Evolutionary conservation across 2,113 vertebrate genomes (phyloP).

Genomic region (Campylomormyrus numenius): DNA sequence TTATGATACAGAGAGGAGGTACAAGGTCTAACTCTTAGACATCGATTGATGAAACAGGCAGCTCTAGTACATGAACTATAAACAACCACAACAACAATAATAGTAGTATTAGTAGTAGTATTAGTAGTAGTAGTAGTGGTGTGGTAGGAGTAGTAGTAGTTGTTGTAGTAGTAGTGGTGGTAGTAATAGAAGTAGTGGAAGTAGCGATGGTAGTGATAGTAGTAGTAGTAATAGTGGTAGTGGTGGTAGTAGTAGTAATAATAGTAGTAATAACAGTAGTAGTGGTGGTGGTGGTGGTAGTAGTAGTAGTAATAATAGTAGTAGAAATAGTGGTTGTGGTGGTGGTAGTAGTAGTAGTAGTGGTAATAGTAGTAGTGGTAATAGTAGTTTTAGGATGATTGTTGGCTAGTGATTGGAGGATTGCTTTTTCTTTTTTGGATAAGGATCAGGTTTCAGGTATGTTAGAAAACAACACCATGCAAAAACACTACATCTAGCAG

Average conservation of each 20-base stretch:
- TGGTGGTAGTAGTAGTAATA: neutral
- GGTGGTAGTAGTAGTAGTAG: neutral
- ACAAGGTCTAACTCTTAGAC: neutral
- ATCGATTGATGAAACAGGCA: neutral
- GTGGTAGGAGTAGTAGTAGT: neutral
- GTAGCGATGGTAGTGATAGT: neutral
- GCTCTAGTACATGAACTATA: neutral
- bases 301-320: too few relatives aligned
- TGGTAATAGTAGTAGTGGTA: neutral
- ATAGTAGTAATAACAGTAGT: neutral
- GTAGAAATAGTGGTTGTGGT: neutral
- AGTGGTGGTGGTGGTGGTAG: neutral
- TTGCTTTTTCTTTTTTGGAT: neutral
- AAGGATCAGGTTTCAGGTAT: neutral
- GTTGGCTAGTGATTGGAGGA: neutral
- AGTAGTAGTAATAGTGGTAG: too few relatives aligned
- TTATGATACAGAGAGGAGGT: neutral
- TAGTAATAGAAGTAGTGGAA: neutral
- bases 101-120: neutral
- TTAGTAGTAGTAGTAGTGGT: neutral
- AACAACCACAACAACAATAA: neutral
- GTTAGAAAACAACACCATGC: neutral
- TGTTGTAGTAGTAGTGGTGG: neutral
- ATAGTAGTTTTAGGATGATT: neutral
- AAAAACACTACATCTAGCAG: neutral